Base-by-base conservation (phyloP, 2,888 invertebrate species). In the Galerucella nymphaeae region DNA sequence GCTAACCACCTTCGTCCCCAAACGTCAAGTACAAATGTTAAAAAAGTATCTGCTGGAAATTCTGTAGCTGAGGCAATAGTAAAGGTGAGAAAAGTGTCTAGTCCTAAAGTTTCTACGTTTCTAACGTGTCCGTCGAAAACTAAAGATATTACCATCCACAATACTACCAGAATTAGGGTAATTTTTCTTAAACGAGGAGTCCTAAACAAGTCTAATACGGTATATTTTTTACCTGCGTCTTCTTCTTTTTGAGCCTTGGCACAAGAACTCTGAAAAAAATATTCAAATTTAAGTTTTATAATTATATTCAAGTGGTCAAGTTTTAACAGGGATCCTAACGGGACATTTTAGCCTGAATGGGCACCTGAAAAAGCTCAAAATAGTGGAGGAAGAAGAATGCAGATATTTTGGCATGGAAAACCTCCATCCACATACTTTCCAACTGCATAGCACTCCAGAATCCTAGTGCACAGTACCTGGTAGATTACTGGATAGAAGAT, bases 91-190 rank as follows among this genome's bases (percentile, higher is more conserved):
- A 95, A 96, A n/a, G 95, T 91, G 80, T 95, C 92, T 79, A 95
- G 73, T 0, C 95, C 95, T 57, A 96, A 86, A 11, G 95, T 93
- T 0, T 94, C 94, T 0, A 96, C 95, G 83, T 96, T 96, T 82
- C 96, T 89, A 16, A 96, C 95, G 83, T 96, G 96, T 0, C 95
- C 95, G 82, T 96, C 95, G 85, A 96, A 95, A 1, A 95, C 94
- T 82, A 96, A 83, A 0, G 95, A 94, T 71, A 96, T 94, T n/a
- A 93, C 91, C 93, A 95, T 94, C 96, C 96, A 96, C 78, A 96
- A 94, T 2, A 95, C 80, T 78, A 94, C 94, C 23, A 96, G 89
- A 0, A 96, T 88, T 63, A 96, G 87, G 0, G 95, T 93, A 75
- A 93, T 93, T 74, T 90, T 91, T 6, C 96, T 88, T 14, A 96